Base-by-base conservation (phyloP, 2,888 invertebrate genomes). In the Liopterus haemorrhoidalis region DNA sequence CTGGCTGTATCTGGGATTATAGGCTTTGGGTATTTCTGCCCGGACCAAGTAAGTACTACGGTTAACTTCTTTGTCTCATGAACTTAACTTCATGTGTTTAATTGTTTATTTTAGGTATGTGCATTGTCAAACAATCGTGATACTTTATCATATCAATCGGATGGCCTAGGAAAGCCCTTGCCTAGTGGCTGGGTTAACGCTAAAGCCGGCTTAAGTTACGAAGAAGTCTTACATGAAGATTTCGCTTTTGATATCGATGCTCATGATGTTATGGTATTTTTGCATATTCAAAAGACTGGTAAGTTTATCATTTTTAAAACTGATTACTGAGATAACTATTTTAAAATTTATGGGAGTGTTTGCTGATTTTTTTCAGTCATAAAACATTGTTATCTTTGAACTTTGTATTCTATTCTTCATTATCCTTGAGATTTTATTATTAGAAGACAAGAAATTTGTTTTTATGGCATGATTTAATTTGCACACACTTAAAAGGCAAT, bases 231-330 rank as follows among this genome's bases (percentile, higher is more conserved):
- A 43, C 87, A 87, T 63, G 88, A 88, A 63, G 85, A 85, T 70
- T 88, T 88, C 68, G 79, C 85, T 60, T 91, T 91, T 70, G 87
- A 91, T 68, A 85, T 91, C 71, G 85, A 87, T 65, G 88, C 87
- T 8, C 87, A 90, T 62, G 97, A 99, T 72, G 97, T 99, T 44
- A 87, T 99, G 78, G 96, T 99, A 41, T 82, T 99, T 78, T 73
- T 99, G 55, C 97, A 99, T 68, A 96, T 99, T 68, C 99, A 99
- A 70, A 99, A 99, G 73, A 99, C 97, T 40, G 97, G 75, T 72
- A 54, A 59, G 60, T 56, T 30, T 3, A 15, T 33, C n/a, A 33
- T 21, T 22, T 37, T 5, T 4, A 37, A 15, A 8, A 15, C 16
- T 25, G 16, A 2, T n/a, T 24, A 8, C 2, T 33, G n/a, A 16